These are phyloP conservation scores for Neodiprion lecontei DNA, from an alignment of 1,140 invertebrate genomes.

Conservation along the genomic window DNA sequence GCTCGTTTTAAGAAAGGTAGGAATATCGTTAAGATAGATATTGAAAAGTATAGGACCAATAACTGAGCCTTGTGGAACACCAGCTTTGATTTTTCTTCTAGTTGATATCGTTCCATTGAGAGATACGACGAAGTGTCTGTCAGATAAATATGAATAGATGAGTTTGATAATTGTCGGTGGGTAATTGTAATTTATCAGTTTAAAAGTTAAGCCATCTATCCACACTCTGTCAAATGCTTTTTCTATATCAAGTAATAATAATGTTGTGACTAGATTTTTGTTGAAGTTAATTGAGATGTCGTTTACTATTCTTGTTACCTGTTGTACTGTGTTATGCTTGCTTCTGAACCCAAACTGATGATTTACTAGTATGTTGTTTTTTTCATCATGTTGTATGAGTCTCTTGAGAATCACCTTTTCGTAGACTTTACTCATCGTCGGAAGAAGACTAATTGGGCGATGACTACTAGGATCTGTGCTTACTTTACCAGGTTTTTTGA, in stretches of 20 bases:
- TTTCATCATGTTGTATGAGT: conserved; percentile 18
- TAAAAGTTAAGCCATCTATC: conserved; percentile 46
- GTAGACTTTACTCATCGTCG: conserved; percentile 17
- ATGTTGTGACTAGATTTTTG: conserved; percentile 36
- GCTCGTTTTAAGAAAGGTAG: conserved; percentile 6
- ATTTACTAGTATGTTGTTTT: conserved; percentile 33
- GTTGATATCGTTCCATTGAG: conserved; percentile 16
- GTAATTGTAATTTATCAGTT: conserved; percentile 35
- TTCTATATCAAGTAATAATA: conserved; percentile 50
- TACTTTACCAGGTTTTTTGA: conserved; percentile 27
- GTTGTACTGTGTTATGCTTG: conserved; percentile 45
- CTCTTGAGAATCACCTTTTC: conserved; percentile 20
- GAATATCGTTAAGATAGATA: conserved; percentile 37
- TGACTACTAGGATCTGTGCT: conserved; percentile 13
- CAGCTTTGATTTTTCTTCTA: conserved; percentile 24
- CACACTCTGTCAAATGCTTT: conserved; percentile 57
- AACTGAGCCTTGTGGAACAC: conserved; percentile 44
- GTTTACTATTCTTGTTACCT: conserved; percentile 46
- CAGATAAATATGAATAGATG: conserved; percentile 15
- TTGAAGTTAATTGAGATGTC: conserved; percentile 44
- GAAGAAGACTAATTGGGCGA: conserved; percentile 1
- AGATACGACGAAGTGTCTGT: conserved; percentile 16
- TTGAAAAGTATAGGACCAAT: conserved; percentile 38
- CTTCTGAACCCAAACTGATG: conserved; percentile 54
- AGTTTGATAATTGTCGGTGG: conserved; percentile 24